phyloP scores from a whole-genome alignment of 1,140 invertebrate species.

The Pseudomyrmex concolor region DNA sequence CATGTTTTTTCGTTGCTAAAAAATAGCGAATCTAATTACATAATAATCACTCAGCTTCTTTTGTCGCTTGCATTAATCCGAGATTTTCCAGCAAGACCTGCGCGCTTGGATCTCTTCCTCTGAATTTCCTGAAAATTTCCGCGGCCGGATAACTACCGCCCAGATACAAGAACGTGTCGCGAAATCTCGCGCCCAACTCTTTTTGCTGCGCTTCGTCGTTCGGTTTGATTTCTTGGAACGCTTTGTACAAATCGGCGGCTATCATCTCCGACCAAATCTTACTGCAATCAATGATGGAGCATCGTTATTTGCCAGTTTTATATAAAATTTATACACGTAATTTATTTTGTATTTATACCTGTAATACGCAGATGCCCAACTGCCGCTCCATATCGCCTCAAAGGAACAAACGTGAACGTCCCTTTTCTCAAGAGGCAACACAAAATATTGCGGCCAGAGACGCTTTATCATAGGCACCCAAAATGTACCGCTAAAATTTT shows the following conservation, averaged over 20 bases:
- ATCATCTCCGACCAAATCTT: slow-evolving; percentile 94
- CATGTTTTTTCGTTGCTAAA: not conserved
- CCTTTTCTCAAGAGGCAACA: slow-evolving; percentile 90
- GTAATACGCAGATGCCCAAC: slow-evolving; percentile 91
- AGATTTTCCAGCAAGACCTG: slow-evolving; percentile 91
- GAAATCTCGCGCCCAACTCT: slow-evolving; percentile 89
- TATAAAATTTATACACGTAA: no score
- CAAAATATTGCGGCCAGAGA: slow-evolving; percentile 92
- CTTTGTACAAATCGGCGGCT: slow-evolving; percentile 94
- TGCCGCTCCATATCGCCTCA: slow-evolving; percentile 89
- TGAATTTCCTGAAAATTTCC: slow-evolving; percentile 95
- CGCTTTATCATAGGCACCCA: slow-evolving; percentile 92
- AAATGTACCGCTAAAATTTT: slow-evolving; percentile 86
- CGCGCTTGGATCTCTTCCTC: slow-evolving; percentile 95
- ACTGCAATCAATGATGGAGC: slow-evolving; percentile 81
- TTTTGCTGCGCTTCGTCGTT: slow-evolving; percentile 84
- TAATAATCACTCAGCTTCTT: not conserved
- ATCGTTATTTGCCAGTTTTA: not conserved
- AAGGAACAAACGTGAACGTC: slow-evolving; percentile 93
- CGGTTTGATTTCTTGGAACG: slow-evolving; percentile 89
- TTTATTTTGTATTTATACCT: slow-evolving; percentile 66
- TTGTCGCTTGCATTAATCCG: slow-evolving; percentile 79
- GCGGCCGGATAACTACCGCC: slow-evolving; percentile 92
- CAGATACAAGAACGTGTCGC: slow-evolving; percentile 93
- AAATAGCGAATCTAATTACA: not conserved